phyloP scores from a whole-genome alignment of 2,113 vertebrate species.

The Burhinus oedicnemus region DNA sequence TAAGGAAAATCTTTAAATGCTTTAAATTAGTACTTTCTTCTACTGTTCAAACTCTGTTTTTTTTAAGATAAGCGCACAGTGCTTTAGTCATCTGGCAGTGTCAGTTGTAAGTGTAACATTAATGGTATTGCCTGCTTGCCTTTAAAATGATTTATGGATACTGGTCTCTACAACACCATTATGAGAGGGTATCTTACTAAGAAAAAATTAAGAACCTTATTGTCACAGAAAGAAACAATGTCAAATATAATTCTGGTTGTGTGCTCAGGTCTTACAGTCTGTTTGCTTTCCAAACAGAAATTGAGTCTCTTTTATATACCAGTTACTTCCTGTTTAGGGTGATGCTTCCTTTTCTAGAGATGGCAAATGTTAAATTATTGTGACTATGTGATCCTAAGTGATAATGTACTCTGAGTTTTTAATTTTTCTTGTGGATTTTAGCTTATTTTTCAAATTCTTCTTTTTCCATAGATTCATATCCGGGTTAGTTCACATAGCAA shows the following conservation, averaged over 20 bases:
- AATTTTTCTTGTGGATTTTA: background rate
- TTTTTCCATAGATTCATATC: constrained; percentile 85
- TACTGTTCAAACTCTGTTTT: background rate
- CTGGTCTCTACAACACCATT: background rate
- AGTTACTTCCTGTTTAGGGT: background rate
- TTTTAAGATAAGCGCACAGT: background rate
- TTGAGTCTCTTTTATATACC: background rate
- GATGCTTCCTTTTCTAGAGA: background rate
- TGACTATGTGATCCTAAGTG: background rate
- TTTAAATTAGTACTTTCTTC: background rate
- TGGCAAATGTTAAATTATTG: background rate
- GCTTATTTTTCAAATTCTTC: background rate
- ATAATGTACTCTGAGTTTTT: background rate
- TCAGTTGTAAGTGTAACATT: background rate
- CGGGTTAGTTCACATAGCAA: constrained; percentile 88
- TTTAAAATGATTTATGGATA: background rate
- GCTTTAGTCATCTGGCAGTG: background rate
- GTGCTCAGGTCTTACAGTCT: background rate
- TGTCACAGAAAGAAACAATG: background rate
- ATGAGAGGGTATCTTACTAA: background rate
- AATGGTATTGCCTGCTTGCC: background rate
- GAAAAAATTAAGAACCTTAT: background rate
- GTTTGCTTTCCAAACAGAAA: background rate
- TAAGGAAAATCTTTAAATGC: background rate
- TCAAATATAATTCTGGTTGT: background rate